Percentiles rank a stretch among this genome's conserved stretches.
Evolutionary conservation across 2,888 invertebrate genomes (phyloP).

Genomic region (Eupithecia insigniata): DNA sequence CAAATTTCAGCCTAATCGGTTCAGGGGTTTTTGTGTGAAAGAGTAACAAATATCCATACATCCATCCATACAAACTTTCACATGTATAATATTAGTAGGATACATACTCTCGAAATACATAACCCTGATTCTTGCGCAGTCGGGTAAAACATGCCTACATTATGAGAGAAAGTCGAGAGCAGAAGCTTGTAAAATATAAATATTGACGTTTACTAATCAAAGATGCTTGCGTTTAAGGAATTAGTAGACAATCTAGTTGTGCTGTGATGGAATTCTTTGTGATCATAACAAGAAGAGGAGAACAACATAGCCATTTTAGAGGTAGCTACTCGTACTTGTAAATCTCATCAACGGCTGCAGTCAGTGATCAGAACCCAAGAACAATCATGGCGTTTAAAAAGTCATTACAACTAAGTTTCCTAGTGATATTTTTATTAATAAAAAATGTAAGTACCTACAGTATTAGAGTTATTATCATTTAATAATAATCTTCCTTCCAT

Average conservation of each 20-base stretch:
- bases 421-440: background rate
- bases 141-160: too few relatives aligned
- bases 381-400: background rate
- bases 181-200: background rate
- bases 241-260: constrained; percentile 5
- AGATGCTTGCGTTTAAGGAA: background rate
- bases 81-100: too few relatives aligned
- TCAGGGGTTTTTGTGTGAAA: too few relatives aligned
- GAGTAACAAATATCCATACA: too few relatives aligned
- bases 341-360: background rate
- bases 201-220: constrained; percentile 4
- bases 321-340: background rate
- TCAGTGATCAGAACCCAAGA: background rate
- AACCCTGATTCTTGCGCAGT: too few relatives aligned
- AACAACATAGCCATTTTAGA: constrained; percentile 1
- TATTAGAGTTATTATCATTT: background rate
- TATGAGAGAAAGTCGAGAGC: background rate
- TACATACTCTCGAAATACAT: too few relatives aligned
- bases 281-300: constrained; percentile 13
- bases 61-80: too few relatives aligned
- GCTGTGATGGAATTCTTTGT: constrained; percentile 2
- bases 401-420: background rate
- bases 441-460: constrained; percentile 2
- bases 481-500: too few relatives aligned
- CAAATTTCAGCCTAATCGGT: too few relatives aligned